Percentiles rank a stretch among this genome's conserved stretches.
Evolutionary conservation across 2,888 invertebrate genomes (phyloP).

Genomic region (Drosophila conformis): DNA sequence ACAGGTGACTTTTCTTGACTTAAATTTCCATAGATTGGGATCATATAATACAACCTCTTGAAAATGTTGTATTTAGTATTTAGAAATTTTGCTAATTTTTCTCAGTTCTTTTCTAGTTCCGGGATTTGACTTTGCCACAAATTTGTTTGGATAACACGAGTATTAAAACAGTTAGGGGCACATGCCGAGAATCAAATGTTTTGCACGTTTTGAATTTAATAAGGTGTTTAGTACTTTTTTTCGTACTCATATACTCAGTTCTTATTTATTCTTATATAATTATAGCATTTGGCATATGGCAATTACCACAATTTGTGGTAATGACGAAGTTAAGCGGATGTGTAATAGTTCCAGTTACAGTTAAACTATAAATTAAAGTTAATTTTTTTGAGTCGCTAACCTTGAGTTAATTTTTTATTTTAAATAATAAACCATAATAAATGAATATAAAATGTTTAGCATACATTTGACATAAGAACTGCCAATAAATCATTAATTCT

Average conservation of each 20-base stretch:
- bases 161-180: neutral
- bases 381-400: neutral
- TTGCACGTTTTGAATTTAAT: neutral
- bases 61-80: neutral
- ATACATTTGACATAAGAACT: neutral
- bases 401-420: neutral
- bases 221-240: neutral
- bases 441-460: no score
- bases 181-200: neutral
- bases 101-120: neutral
- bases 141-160: neutral
- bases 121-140: neutral
- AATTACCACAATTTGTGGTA: neutral
- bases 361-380: neutral
- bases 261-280: no score
- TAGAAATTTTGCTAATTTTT: neutral
- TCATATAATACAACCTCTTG: neutral
- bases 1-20: neutral
- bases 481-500: neutral
- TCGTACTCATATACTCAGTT: neutral
- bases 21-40: neutral
- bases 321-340: neutral
- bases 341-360: neutral
- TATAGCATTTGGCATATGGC: neutral
- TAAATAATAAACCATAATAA: neutral